These are phyloP conservation scores for Scaptomyza tumidula DNA, from an alignment of 2,888 invertebrate genomes.

Conservation along the genomic window DNA sequence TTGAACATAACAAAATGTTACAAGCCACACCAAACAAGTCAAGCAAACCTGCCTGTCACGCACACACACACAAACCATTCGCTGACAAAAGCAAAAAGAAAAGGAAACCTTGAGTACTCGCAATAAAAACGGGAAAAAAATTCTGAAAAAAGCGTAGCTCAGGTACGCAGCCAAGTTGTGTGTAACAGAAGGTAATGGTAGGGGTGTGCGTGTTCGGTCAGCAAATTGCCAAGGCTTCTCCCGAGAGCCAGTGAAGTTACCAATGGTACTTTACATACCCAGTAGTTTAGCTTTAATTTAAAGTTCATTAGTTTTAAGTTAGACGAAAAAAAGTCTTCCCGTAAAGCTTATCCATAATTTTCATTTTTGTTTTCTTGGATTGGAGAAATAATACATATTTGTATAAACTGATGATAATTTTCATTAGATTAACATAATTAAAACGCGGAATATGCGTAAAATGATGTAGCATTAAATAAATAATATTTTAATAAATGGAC, in stretches of 20 bases:
- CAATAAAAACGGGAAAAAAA: conserved; percentile 17
- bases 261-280: conserved; percentile 43
- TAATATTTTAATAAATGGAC: too few relatives aligned
- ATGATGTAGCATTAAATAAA: too few relatives aligned
- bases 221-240: conserved; percentile 61
- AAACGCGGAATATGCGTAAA: too few relatives aligned
- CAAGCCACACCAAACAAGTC: conserved; percentile 36
- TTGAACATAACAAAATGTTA: conserved; percentile 73
- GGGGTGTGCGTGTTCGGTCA: conserved; percentile 23
- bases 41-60: conserved; percentile 33
- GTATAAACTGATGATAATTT: too few relatives aligned
- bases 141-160: conserved; percentile 22
- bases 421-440: too few relatives aligned
- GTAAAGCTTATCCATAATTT: too few relatives aligned
- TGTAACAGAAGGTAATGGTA: background rate
- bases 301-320: background rate
- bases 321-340: background rate
- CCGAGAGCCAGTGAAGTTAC: conserved; percentile 49
- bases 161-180: conserved; percentile 44
- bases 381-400: too few relatives aligned
- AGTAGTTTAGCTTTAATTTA: background rate
- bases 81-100: conserved; percentile 46
- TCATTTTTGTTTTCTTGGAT: background rate
- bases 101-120: conserved; percentile 21
- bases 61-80: conserved; percentile 14